phyloP scores from a whole-genome alignment of 2,888 invertebrate species.

The Mimachlamys varia region DNA sequence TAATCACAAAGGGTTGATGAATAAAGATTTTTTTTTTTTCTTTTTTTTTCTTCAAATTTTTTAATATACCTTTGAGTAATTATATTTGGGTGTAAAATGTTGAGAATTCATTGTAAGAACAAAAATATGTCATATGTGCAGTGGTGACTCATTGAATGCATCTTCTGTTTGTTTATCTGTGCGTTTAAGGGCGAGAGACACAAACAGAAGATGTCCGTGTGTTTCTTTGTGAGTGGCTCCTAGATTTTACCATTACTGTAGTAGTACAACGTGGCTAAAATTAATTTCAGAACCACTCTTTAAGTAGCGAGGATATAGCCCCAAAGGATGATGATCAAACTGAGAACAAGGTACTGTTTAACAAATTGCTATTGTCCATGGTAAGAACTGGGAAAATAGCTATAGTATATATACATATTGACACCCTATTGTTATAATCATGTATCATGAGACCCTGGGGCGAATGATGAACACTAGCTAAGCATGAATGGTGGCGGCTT shows the following conservation, averaged over 20 bases:
- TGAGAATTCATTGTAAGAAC: no score
- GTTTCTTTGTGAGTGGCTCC: conserved; percentile 15
- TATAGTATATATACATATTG: background rate
- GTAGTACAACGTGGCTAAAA: conserved; percentile 33
- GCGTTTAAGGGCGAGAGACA: background rate
- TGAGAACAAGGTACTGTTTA: conserved; percentile 33
- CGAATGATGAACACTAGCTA: background rate
- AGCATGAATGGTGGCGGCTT: background rate
- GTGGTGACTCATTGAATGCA: background rate
- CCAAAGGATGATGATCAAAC: conserved; percentile 6
- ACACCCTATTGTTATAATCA: conserved; percentile 13
- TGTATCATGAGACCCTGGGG: background rate
- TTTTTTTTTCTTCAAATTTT: no score
- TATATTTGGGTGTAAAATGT: no score
- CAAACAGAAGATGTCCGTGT: background rate
- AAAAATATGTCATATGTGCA: background rate
- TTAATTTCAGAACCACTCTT: conserved; percentile 28
- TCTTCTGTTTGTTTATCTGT: background rate
- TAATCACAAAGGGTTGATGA: no score
- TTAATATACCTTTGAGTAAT: no score
- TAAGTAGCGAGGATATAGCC: conserved; percentile 5
- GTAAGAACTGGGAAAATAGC: background rate
- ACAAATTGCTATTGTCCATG: conserved; percentile 23
- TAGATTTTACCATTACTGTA: background rate
- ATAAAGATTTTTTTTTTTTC: no score